Base-by-base conservation (phyloP, 2,113 vertebrate species). In the Dascyllus trimaculatus region DNA sequence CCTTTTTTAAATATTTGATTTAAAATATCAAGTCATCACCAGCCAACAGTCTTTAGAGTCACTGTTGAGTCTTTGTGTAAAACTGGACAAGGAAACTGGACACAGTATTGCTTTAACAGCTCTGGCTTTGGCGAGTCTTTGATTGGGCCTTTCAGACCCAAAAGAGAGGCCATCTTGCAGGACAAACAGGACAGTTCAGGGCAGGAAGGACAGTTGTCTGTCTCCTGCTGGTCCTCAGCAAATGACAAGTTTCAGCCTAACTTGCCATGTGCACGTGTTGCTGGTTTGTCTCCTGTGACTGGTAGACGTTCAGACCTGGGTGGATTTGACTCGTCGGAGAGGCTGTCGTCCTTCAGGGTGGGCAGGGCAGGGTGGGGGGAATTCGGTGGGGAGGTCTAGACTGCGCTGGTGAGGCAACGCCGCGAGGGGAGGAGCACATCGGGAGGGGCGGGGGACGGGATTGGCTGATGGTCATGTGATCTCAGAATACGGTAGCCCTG, bases 391-490 rank as follows among this genome's bases (percentile, higher is more conserved):
- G 71, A 87, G 88, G 82, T 94, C 96, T 96, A 95, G 90, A 97
- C 96, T 93, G 95, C 94, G 93, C 81, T 93, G 95, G 96, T 94
- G 89, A 96, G 91, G 94, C 94, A 95, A 89, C 94, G 93, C 88
- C 95, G 92, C 64, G 96, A 94, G 88, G 95, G 76, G 84, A 96
- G 83, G 91, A 96, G 92, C 88, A 96, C 96, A 92, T 96, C 93
- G 84, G 96, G 92, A 91, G 96, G 93, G 94, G 93, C 74, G 88
- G 94, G 94, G 94, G 93, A 85, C 84, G 88, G 93, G 93, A 91
- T 88, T 93, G 95, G 94, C 93, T 96, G 95, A 94, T 95, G 91
- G 94, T 97, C 96, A 97, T 95, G 96, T 96, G 95, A 96, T 95
- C 95, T 96, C 95, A 95, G 95, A 91, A 95, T 95, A 95, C 78